A percentile compares a stretch with the other conserved stretches of the same genome.
phyloP scores from a whole-genome alignment of 2,888 invertebrate species.

The Pteria penguin region DNA sequence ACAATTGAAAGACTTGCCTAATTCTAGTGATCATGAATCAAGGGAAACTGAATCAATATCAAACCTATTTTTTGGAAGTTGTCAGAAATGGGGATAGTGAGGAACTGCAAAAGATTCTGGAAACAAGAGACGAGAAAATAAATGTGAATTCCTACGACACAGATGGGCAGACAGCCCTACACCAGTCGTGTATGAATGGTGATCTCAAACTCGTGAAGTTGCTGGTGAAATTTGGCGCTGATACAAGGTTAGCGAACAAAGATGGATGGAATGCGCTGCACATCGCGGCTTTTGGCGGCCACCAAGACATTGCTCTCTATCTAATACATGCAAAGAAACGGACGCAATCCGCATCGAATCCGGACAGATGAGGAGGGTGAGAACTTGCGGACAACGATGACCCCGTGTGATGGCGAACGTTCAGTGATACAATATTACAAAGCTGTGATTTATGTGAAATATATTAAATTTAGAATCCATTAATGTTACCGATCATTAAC shows the following conservation, averaged over 20 bases:
- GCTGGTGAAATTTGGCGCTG: constrained; percentile 80
- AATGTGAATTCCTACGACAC: constrained; percentile 79
- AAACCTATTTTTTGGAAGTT: constrained; percentile 77
- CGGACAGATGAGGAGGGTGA: background rate
- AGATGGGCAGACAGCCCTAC: constrained; percentile 80
- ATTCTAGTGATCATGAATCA: no score
- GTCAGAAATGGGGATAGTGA: constrained; percentile 76
- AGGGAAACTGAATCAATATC: constrained; percentile 51
- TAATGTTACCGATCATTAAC: no score
- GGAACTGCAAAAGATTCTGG: constrained; percentile 75
- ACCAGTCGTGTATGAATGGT: constrained; percentile 79
- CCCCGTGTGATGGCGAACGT: no score
- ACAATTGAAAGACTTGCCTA: no score
- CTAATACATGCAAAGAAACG: constrained; percentile 64
- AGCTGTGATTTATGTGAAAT: no score
- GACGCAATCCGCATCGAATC: background rate
- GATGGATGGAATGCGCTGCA: constrained; percentile 80
- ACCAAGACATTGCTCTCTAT: constrained; percentile 77
- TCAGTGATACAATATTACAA: no score
- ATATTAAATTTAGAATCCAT: no score
- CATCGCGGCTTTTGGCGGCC: constrained; percentile 80
- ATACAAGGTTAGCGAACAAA: constrained; percentile 78
- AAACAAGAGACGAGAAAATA: constrained; percentile 75
- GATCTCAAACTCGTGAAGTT: constrained; percentile 80
- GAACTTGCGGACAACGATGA: no score